Base-by-base conservation (phyloP, 2,888 invertebrate species). In the Proisotoma minuta region DNA sequence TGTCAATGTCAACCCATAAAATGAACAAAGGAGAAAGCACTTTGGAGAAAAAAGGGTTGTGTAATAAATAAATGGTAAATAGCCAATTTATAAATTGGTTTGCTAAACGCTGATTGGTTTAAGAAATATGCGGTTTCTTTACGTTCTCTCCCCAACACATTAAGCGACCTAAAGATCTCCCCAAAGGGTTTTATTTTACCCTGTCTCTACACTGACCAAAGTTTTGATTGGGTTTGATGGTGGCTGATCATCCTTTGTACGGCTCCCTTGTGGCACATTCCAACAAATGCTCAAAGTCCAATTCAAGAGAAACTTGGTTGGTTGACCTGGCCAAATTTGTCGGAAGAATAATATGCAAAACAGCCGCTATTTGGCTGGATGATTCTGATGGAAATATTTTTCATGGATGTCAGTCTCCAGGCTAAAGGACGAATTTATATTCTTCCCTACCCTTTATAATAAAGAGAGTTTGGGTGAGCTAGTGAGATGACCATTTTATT, bases 141-240 rank as follows among this genome's bases (percentile, higher is more conserved):
- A 34, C 34, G 8, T n/a, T n/a, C 43, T 43, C 43, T 18, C 8
- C 5, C 43, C 43, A n/a, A 43, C 20, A 43, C 15, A 43, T 43
- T 43, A 43, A 43, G 18, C 5, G 43, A 43, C 43, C 43, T 43
- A 5, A n/a, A 43, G 5, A 5, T 43, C 43, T 43, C 43, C 43
- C 43, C 18, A 43, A 43, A 43, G 43, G 43, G 43, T 43, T 43
- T 43, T 43, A 43, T 43, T 43, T 43, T 20, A 43, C 20, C 43
- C 18, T 43, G 18, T 20, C 15, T n/a, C 43, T n/a, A 43, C 18
- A 5, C 53, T 54, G 53, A 54, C 53, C 53, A 54, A 54, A 54
- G 53, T 54, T 54, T 54, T 54, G 53, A 54, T 54, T 54, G 39
- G 53, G 53, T 54, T 54, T 54, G 53, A 54, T 54, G 53, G 29